Percentiles rank a stretch among this genome's conserved stretches.
Evolutionary conservation across 37 sponge, comb jelly and placozoan species (phyloP).

Genomic region (Beroe forskalii): DNA sequence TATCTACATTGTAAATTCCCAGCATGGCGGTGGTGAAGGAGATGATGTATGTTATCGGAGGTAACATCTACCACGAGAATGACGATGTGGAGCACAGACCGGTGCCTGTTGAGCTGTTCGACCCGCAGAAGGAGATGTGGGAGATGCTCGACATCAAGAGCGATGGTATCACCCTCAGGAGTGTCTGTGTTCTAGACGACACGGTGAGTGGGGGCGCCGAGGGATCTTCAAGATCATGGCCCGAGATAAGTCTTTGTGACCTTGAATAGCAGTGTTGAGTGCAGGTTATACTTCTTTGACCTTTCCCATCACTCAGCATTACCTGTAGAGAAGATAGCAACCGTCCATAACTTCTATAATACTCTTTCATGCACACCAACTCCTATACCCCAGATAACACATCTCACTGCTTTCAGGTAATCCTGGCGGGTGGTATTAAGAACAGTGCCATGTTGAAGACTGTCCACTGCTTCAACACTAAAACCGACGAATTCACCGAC

Average conservation of each 20-base stretch:
- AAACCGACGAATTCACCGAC: constrained; percentile 14
- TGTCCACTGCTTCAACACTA: constrained; percentile 61
- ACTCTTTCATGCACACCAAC: no score
- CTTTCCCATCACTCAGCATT: no score
- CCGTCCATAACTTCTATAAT: no score
- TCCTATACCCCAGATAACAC: no score
- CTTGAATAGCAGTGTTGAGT: no score
- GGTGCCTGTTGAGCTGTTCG: constrained; percentile 46
- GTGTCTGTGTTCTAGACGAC: constrained; percentile 60
- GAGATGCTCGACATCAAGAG: constrained; percentile 62
- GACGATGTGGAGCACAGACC: constrained; percentile 63
- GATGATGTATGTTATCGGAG: constrained; percentile 59
- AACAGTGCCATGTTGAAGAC: constrained; percentile 56
- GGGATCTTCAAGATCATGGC: background rate
- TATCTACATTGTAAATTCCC: no score
- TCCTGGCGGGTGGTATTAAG: constrained; percentile 58
- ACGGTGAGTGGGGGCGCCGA: background rate
- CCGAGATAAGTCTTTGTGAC: no score
- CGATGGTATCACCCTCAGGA: constrained; percentile 44
- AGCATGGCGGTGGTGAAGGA: constrained; percentile 63
- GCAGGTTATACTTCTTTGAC: no score
- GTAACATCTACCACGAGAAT: constrained; percentile 60
- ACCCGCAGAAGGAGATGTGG: constrained; percentile 38
- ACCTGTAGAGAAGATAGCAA: no score
- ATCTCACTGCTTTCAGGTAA: no score